phyloP scores from a whole-genome alignment of 2,888 invertebrate genomes.

The Bibio marci region DNA sequence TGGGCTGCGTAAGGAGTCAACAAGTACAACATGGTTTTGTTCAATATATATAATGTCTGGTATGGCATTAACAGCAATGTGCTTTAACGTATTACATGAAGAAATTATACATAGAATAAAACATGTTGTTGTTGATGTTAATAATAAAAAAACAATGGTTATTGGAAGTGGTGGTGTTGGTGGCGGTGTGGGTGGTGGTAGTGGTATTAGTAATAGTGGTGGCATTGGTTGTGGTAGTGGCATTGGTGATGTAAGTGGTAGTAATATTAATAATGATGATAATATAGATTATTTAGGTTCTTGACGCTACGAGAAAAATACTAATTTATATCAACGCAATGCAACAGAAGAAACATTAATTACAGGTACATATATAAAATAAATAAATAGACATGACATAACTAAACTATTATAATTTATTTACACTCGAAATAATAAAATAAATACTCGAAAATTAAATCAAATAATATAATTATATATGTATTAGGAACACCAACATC shows the following conservation, averaged over 20 bases:
- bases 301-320: conserved; percentile 27
- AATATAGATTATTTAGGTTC: conserved; percentile 20
- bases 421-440: no score
- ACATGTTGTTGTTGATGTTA: conserved; percentile 33
- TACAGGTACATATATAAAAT: conserved; percentile 20
- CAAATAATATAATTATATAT: no score
- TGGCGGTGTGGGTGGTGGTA: no score
- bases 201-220: conserved; percentile 11
- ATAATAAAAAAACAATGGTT: conserved; percentile 15
- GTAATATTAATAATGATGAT: conserved; percentile 12
- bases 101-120: conserved; percentile 71
- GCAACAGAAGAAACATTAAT: conserved; percentile 39
- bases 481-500: conserved; percentile 37
- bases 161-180: conserved; percentile 12
- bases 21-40: conserved; percentile 67
- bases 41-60: conserved; percentile 75
- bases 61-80: conserved; percentile 78
- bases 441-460: no score
- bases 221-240: conserved; percentile 13
- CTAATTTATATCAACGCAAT: conserved; percentile 33
- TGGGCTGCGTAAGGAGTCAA: conserved; percentile 34
- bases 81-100: conserved; percentile 77
- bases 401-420: no score
- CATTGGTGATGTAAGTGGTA: conserved; percentile 7
- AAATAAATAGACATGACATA: no score